phyloP scores from a whole-genome alignment of 2,888 invertebrate genomes.

The Phaedon cochleariae region DNA sequence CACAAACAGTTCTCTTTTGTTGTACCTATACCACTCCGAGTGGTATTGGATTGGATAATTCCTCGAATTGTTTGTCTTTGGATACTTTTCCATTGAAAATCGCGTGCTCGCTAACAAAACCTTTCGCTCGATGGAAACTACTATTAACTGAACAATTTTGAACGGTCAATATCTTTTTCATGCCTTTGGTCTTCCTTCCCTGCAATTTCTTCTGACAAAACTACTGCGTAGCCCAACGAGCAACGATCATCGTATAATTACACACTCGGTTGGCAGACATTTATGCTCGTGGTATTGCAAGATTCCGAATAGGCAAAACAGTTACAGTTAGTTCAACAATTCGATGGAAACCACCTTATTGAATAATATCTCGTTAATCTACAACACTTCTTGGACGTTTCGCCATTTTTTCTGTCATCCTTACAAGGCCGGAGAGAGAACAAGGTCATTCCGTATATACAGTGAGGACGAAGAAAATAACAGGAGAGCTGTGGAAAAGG shows the following conservation, averaged over 20 bases:
- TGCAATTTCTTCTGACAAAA: constrained; percentile 9
- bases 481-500: too few relatives aligned
- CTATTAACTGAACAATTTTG: not conserved
- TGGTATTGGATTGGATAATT: too few relatives aligned
- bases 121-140: not conserved
- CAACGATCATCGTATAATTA: constrained; percentile 12
- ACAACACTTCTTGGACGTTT: not conserved
- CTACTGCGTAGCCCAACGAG: constrained; percentile 9
- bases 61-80: too few relatives aligned
- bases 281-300: not conserved
- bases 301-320: constrained; percentile 10
- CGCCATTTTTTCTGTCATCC: too few relatives aligned
- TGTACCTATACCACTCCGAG: too few relatives aligned
- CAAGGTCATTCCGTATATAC: too few relatives aligned
- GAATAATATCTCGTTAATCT: constrained; percentile 13
- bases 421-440: too few relatives aligned
- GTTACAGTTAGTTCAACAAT: not conserved
- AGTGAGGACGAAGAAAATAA: too few relatives aligned
- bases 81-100: not conserved
- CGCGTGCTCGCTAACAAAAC: not conserved
- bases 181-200: constrained; percentile 11
- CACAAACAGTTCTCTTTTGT: too few relatives aligned
- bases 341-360: not conserved
- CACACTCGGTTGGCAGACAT: constrained; percentile 8
- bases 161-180: constrained; percentile 6